Evolutionary conservation across 2,797 vertebrate species (phyloP), one percentile per base, ranked within the genome.

Genomic region (Chaunax sp.): DNA sequence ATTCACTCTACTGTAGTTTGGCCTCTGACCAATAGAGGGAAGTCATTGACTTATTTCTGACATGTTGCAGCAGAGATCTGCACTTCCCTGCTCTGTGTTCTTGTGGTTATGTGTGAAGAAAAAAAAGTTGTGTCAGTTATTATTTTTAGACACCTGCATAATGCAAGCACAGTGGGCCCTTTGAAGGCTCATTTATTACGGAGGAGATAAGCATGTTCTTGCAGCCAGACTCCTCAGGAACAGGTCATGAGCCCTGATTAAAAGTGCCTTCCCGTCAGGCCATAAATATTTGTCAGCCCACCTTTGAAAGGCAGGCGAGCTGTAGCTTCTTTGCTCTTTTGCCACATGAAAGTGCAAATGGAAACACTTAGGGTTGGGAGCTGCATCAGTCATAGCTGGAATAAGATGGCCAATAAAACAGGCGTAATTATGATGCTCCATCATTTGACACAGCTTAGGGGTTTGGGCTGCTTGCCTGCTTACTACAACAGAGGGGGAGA

Each of bases 261-360:
- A 89, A 93, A 89, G 89, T 91, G 92, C 92, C 89, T 92, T 77
- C 75, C 76, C 85, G 50, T 90, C 89, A 90, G 90, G 79, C 85
- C 86, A 89, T 93, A 94, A 93, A 94, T 94, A 94, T 93, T 91
- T 95, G 91, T 92, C 86, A 91, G 90, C 90, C 92, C 90, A 94
- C 92, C 92, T 94, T 91, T 92, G 90, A 91, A 91, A 91, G 79
- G 77, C 85, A 83, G 89, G 89, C 90, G 82, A 92, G 90, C 88
- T 63, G 64, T 67, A 88, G 88, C 88, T 90, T 83, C 88, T 78
- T 80, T 83, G 79, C 80, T 86, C 72, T 67, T 78, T 87, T 78
- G 81, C 92, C 93, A 93, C 93, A 94, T 94, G 90, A 93, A 95
- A 94, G 93, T 87, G 88, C 84, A 89, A 93, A 94, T 92, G 92